Evolutionary conservation across 2,888 invertebrate species (phyloP).

Genomic region (Tachina grossa): DNA sequence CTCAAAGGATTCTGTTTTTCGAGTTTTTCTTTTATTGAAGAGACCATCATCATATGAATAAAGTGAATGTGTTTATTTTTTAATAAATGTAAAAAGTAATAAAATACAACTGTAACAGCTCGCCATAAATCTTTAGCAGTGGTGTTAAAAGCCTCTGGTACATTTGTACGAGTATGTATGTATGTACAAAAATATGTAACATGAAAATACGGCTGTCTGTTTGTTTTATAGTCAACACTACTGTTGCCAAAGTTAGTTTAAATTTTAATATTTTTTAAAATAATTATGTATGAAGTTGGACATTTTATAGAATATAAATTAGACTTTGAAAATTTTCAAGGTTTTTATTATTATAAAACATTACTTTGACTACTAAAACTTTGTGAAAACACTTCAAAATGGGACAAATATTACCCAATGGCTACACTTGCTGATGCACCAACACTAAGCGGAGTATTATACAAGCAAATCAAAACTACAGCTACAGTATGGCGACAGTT

Average conservation of each 20-base stretch:
- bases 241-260: no score
- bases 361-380: no score
- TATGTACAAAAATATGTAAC: conserved; percentile 29
- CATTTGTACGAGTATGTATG: conserved; percentile 7
- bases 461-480: no score
- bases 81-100: not conserved
- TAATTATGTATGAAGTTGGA: no score
- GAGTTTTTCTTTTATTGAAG: not conserved
- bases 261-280: no score
- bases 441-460: not conserved
- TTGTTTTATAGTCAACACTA: conserved; percentile 35
- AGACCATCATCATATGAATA: not conserved
- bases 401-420: no score
- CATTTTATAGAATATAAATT: no score
- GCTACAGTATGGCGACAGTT: no score
- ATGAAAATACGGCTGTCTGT: conserved; percentile 41
- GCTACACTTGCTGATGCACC: conserved; percentile 14
- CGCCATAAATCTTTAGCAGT: conserved; percentile 56
- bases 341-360: no score
- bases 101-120: conserved; percentile 57
- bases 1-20: no score
- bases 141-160: conserved; percentile 54
- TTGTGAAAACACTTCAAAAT: no score
- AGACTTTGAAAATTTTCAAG: no score
- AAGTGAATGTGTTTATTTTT: conserved; percentile 1